Conservation (phyloP, 2,888 invertebrate genomes). For the Lithophane semibrunnea region DNA sequence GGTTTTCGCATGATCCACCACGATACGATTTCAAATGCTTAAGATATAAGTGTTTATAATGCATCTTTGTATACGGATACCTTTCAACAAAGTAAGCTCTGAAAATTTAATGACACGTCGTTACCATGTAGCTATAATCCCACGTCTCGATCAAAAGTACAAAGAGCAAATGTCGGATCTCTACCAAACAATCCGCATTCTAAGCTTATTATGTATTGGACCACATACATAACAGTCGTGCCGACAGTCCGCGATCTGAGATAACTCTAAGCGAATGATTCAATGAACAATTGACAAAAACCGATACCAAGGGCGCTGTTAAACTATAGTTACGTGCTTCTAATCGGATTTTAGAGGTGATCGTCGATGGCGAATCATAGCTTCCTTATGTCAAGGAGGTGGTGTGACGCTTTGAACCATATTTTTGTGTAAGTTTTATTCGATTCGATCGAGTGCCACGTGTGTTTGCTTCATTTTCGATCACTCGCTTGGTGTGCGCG, state of each 20-base stretch:
- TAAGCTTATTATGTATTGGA: conserved; percentile 50
- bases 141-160: conserved; percentile 35
- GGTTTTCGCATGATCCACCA: neutral
- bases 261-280: conserved; percentile 38
- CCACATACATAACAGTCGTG: conserved; percentile 57
- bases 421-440: conserved; percentile 63
- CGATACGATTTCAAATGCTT: neutral
- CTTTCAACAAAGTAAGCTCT: conserved; percentile 14
- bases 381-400: conserved; percentile 63
- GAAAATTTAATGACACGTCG: conserved; percentile 11
- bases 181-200: conserved; percentile 31
- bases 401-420: conserved; percentile 55
- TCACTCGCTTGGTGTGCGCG: conserved; percentile 40
- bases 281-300: conserved; percentile 60
- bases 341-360: conserved; percentile 48
- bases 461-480: conserved; percentile 58
- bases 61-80: neutral
- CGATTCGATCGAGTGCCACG: conserved; percentile 27
- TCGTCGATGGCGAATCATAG: conserved; percentile 47
- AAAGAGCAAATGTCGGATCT: conserved; percentile 49
- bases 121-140: neutral
- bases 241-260: conserved; percentile 27
- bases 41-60: neutral
- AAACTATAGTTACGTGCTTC: conserved; percentile 51
- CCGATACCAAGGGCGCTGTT: conserved; percentile 60